Evolutionary conservation across 2,113 vertebrate genomes (phyloP).

Genomic region (Geothlypis trichas): DNA sequence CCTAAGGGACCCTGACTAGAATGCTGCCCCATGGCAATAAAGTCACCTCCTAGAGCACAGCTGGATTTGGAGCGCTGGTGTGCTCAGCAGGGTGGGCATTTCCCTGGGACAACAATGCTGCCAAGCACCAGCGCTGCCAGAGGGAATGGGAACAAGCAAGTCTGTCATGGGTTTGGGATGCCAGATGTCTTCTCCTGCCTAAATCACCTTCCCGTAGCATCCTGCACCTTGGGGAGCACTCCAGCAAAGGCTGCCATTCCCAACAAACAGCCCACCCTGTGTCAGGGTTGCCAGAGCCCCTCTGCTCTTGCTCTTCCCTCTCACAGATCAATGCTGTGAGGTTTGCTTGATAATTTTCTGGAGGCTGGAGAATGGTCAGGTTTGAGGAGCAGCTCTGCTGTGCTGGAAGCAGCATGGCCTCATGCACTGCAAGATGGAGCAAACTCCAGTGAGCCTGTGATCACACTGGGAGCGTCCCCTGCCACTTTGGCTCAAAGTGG

Average conservation of each 20-base stretch:
- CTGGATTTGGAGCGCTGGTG: neutral
- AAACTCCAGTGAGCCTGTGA: neutral
- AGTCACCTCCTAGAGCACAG: neutral
- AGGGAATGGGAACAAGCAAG: neutral
- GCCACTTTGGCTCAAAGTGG: neutral
- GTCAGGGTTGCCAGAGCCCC: fast-evolving
- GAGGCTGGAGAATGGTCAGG: neutral
- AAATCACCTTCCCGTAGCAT: neutral
- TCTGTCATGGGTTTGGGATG: neutral
- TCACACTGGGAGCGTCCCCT: neutral
- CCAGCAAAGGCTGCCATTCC: neutral
- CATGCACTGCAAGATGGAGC: neutral
- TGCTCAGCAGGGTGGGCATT: neutral
- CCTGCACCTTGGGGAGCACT: neutral
- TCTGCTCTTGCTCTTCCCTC: neutral
- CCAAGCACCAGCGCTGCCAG: fast-evolving
- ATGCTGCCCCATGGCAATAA: fast-evolving
- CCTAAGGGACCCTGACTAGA: neutral
- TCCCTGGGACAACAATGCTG: neutral
- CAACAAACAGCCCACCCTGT: neutral
- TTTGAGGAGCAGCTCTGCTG: neutral
- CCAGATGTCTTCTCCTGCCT: neutral
- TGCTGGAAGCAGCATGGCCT: neutral
- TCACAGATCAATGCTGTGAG: fast-evolving
- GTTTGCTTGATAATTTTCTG: neutral